Conservation (phyloP, 2,797 vertebrate species). For the Sebastolobus alascanus region DNA sequence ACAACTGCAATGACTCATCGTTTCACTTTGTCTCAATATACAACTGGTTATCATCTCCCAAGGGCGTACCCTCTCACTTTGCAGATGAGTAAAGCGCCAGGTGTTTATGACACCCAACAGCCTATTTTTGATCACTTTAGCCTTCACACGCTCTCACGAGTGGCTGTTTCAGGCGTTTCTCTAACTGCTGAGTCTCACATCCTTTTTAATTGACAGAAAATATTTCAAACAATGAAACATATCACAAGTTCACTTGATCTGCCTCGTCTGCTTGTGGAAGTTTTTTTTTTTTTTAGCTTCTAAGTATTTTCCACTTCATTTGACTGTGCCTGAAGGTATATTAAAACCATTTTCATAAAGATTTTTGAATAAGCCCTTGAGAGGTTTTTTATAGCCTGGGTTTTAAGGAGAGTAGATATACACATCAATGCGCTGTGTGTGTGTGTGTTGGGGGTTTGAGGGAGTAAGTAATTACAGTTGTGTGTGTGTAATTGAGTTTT, state of each 20-base stretch:
- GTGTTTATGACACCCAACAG: slow-evolving; percentile 27
- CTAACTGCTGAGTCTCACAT: slow-evolving; percentile 1
- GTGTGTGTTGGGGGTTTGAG: slow-evolving; percentile 16
- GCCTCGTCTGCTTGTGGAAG: slow-evolving; percentile 10
- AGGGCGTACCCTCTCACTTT: slow-evolving; percentile 17
- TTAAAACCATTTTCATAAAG: slow-evolving; percentile 56
- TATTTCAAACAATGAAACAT: slow-evolving; percentile 37
- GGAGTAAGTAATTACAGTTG: slow-evolving; percentile 49
- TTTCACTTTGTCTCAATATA: slow-evolving; percentile 12
- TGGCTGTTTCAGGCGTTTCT: slow-evolving; percentile 25
- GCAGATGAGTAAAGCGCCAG: slow-evolving; percentile 31
- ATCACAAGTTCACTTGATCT: slow-evolving; percentile 25
- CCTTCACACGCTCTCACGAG: background rate
- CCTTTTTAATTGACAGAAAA: slow-evolving; percentile 35
- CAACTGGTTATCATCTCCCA: slow-evolving; percentile 7
- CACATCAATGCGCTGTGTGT: slow-evolving; percentile 40
- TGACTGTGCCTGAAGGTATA: slow-evolving; percentile 44
- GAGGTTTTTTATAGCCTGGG: slow-evolving; percentile 29
- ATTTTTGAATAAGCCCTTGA: slow-evolving; percentile 43
- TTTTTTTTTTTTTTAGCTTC: slow-evolving; percentile 27
- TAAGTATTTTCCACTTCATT: slow-evolving; percentile 56
- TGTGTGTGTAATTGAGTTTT: slow-evolving; percentile 47
- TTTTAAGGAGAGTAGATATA: slow-evolving; percentile 50
- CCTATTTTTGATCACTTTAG: slow-evolving; percentile 19
- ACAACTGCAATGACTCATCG: slow-evolving; percentile 39